Percentiles rank a stretch among this genome's conserved stretches.
Conservation (phyloP, 2,113 vertebrate genomes). For the Lontra canadensis region DNA sequence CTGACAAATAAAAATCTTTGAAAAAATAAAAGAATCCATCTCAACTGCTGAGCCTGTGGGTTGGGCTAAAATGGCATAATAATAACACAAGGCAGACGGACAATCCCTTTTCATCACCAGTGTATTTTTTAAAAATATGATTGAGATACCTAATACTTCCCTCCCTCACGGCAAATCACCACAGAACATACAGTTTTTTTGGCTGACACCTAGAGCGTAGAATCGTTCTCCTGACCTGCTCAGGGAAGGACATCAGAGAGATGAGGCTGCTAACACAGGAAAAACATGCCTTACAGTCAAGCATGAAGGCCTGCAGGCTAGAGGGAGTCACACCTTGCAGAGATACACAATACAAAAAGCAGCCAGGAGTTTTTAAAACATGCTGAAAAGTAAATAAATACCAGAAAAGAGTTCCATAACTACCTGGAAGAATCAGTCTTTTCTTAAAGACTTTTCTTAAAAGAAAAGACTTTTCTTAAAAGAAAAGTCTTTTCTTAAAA, state of each 20-base stretch:
- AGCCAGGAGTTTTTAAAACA: not conserved
- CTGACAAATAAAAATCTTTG: too few species aligned
- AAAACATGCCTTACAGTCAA: not conserved
- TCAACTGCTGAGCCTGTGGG: not conserved
- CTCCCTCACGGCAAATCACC: not conserved
- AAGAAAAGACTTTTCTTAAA: slow-evolving; percentile 2
- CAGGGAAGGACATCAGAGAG: not conserved
- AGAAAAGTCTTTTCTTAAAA: slow-evolving; percentile 2
- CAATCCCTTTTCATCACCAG: not conserved
- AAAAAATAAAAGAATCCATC: not conserved
- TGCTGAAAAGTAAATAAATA: not conserved
- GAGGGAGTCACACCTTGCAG: not conserved
- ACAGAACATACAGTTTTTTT: not conserved
- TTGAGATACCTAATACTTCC: not conserved
- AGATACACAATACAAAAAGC: not conserved
- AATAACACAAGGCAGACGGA: not conserved
- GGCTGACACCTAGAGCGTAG: not conserved
- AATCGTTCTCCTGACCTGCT: not conserved
- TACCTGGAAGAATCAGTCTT: not conserved
- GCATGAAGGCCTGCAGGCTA: not conserved
- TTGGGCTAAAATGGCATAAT: not conserved
- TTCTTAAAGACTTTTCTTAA: slow-evolving; percentile 16
- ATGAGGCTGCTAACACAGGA: not conserved
- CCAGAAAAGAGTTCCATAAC: not conserved
- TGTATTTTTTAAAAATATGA: not conserved